A percentile compares a stretch with the other conserved stretches of the same genome.
phyloP scores from a whole-genome alignment of 2,797 vertebrate species.

The Cyprinodon diabolis region DNA sequence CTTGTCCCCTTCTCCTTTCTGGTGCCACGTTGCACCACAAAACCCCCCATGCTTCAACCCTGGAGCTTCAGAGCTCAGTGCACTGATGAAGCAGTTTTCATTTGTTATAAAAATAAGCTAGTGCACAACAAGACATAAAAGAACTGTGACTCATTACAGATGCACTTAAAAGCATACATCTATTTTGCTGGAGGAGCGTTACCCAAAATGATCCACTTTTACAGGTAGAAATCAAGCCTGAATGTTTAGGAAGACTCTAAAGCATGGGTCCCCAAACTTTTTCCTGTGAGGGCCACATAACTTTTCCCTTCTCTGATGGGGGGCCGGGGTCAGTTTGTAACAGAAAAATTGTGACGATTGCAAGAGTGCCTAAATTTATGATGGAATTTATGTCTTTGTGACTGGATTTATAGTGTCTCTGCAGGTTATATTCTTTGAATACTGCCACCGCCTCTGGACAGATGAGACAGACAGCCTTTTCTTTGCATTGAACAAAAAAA shows the following conservation, averaged over 20 bases:
- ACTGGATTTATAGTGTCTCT: too few relatives aligned
- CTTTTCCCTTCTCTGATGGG: too few relatives aligned
- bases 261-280: too few relatives aligned
- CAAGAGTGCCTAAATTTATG: too few relatives aligned
- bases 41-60: constrained; percentile 30
- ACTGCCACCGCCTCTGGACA: too few relatives aligned
- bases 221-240: background rate
- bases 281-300: too few relatives aligned
- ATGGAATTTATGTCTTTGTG: too few relatives aligned
- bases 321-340: too few relatives aligned
- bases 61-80: constrained; percentile 26
- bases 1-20: constrained; percentile 55
- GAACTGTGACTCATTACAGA: constrained; percentile 2
- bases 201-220: background rate
- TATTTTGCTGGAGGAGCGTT: background rate
- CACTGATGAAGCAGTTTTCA: constrained; percentile 7
- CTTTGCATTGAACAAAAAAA: too few relatives aligned
- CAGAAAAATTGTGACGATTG: too few relatives aligned
- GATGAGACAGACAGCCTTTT: too few relatives aligned
- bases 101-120: background rate
- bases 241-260: background rate
- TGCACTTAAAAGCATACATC: constrained; percentile 4
- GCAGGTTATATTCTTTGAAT: too few relatives aligned
- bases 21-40: constrained; percentile 71
- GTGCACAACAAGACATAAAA: background rate